These are phyloP conservation scores for Idaea dimidiata DNA, from an alignment of 2,888 invertebrate genomes.

Conservation along the genomic window DNA sequence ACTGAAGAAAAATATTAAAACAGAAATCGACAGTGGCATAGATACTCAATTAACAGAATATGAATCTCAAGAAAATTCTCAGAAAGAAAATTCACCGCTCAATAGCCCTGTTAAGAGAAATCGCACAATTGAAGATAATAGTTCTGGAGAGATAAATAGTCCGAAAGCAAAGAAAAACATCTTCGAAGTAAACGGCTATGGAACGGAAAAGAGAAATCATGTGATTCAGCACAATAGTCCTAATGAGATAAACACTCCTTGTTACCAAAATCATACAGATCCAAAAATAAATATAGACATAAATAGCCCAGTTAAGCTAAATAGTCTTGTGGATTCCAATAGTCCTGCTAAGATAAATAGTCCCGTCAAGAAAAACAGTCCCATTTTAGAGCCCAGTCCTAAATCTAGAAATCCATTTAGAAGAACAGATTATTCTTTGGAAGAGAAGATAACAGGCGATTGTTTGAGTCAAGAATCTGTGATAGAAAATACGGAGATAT, in stretches of 20 bases:
- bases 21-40: constrained; percentile 23
- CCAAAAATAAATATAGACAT: background rate
- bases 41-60: constrained; percentile 36
- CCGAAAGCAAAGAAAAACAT: no score
- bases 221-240: background rate
- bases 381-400: constrained; percentile 52
- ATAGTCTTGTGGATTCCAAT: constrained; percentile 42
- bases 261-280: background rate
- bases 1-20: constrained; percentile 34
- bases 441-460: constrained; percentile 23
- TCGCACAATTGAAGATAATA: background rate
- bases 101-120: constrained; percentile 44
- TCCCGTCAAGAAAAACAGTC: constrained; percentile 36
- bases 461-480: constrained; percentile 53
- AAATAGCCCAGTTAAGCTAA: constrained; percentile 10
- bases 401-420: constrained; percentile 43
- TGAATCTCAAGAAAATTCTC: constrained; percentile 44
- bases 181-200: background rate
- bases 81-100: constrained; percentile 57
- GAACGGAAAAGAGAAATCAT: background rate
- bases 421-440: constrained; percentile 19
- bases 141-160: background rate
- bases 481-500: constrained; percentile 64
- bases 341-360: background rate
- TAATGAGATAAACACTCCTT: background rate